Conservation (phyloP, 2,888 invertebrate species). For the Pycnomerus fuliginosus region DNA sequence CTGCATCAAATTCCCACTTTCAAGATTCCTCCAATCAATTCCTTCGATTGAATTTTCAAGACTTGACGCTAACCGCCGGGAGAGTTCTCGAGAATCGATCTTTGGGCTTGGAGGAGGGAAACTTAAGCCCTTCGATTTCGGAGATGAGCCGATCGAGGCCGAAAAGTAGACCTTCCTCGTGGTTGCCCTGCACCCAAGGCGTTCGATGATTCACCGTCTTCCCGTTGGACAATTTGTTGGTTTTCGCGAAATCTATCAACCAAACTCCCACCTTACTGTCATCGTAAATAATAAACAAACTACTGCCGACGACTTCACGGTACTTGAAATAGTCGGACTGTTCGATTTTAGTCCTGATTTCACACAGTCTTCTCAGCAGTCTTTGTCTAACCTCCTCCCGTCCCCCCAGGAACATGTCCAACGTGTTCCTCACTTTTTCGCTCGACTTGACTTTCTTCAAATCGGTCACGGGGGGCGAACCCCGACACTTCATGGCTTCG, state of each 20-base stretch:
- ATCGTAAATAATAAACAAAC: slow-evolving; percentile 92
- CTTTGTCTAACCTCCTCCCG: slow-evolving; percentile 66
- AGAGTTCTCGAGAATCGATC: slow-evolving; percentile 37
- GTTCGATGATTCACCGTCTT: slow-evolving; percentile 73
- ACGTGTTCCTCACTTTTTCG: slow-evolving; percentile 70
- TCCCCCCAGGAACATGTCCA: slow-evolving; percentile 72
- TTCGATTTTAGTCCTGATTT: slow-evolving; percentile 78
- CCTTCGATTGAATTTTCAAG: too few relatives aligned
- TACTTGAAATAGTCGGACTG: slow-evolving; percentile 79
- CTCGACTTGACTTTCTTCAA: slow-evolving; percentile 82
- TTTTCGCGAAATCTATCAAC: slow-evolving; percentile 98
- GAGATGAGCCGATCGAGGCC: slow-evolving; percentile 91
- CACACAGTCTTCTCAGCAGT: slow-evolving; percentile 71
- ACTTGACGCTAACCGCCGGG: slow-evolving; percentile 45
- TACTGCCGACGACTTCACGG: slow-evolving; percentile 93
- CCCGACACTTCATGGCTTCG: slow-evolving; percentile 89
- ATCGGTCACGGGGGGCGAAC: slow-evolving; percentile 80
- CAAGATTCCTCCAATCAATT: too few relatives aligned
- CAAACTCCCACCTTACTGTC: slow-evolving; percentile 85
- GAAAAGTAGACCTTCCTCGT: slow-evolving; percentile 91
- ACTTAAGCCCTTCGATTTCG: slow-evolving; percentile 38
- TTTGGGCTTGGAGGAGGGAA: slow-evolving; percentile 25
- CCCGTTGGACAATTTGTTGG: slow-evolving; percentile 71
- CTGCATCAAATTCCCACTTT: too few relatives aligned
- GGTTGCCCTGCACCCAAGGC: slow-evolving; percentile 90